Conservation (phyloP, 2,113 vertebrate genomes). For the Mugil cephalus region DNA sequence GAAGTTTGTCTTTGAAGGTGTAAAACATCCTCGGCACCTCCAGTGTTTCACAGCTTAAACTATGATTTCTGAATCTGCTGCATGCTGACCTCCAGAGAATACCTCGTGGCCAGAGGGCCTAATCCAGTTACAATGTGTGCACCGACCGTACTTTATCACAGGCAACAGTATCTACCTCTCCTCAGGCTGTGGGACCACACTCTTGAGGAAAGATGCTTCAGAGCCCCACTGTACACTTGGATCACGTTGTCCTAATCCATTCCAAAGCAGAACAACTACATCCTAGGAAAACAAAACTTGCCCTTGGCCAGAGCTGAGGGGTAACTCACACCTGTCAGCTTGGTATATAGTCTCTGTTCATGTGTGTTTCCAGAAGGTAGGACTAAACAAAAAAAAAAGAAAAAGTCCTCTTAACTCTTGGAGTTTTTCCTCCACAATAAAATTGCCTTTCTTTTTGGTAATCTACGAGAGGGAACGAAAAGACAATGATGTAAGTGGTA, state of each 20-base stretch:
- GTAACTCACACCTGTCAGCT: slow-evolving; percentile 66
- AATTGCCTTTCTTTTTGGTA: slow-evolving; percentile 20
- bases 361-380: slow-evolving; percentile 33
- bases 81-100: slow-evolving; percentile 64
- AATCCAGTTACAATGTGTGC: slow-evolving; percentile 74
- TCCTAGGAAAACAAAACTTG: slow-evolving; percentile 71
- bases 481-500: neutral
- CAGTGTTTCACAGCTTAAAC: slow-evolving; percentile 38
- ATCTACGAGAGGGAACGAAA: slow-evolving; percentile 1
- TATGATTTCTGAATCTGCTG: slow-evolving; percentile 53
- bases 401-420: slow-evolving; percentile 11
- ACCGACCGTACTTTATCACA: slow-evolving; percentile 66
- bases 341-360: slow-evolving; percentile 35
- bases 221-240: slow-evolving; percentile 62
- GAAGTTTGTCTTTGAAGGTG: slow-evolving; percentile 45
- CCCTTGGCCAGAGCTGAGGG: slow-evolving; percentile 70
- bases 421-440: neutral
- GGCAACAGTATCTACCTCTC: slow-evolving; percentile 70
- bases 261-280: slow-evolving; percentile 68
- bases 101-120: slow-evolving; percentile 63
- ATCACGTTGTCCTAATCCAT: slow-evolving; percentile 74
- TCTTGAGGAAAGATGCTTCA: slow-evolving; percentile 71
- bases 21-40: slow-evolving; percentile 31
- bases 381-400: slow-evolving; percentile 35
- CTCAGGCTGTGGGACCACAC: slow-evolving; percentile 71